Conservation (phyloP, 1,140 invertebrate genomes). For the Drosophila sturtevanti region DNA sequence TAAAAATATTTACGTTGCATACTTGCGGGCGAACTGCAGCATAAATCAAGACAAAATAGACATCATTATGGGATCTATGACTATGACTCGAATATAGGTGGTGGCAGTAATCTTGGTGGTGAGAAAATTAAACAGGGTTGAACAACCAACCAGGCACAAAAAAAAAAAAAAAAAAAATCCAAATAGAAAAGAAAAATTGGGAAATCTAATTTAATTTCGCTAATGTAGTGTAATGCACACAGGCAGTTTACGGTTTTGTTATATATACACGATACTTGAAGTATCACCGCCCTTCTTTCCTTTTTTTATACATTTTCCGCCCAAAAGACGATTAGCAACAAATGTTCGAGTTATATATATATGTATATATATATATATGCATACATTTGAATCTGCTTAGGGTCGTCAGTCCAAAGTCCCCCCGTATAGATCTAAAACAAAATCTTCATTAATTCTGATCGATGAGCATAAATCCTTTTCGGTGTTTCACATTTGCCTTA, state of each 20-base stretch:
- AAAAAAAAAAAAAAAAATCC: not conserved
- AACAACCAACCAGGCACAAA: no score
- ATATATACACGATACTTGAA: constrained; percentile 48
- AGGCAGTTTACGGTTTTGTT: constrained; percentile 50
- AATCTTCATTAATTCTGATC: constrained; percentile 83
- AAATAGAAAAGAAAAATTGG: constrained; percentile 20
- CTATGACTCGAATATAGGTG: constrained; percentile 8
- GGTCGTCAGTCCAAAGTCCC: not conserved
- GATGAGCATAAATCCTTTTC: constrained; percentile 78
- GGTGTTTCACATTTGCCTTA: constrained; percentile 43
- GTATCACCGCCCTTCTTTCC: constrained; percentile 10
- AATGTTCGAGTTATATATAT: constrained; percentile 54
- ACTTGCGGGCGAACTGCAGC: constrained; percentile 66
- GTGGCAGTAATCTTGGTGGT: constrained; percentile 48
- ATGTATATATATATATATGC: no score
- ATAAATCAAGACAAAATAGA: constrained; percentile 61
- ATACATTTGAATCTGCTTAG: constrained; percentile 50
- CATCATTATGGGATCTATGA: constrained; percentile 46
- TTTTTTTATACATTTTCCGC: not conserved
- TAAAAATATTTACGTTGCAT: constrained; percentile 77
- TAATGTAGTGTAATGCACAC: constrained; percentile 75
- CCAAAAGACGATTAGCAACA: constrained; percentile 56
- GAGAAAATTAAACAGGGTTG: constrained; percentile 46
- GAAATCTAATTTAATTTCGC: constrained; percentile 78
- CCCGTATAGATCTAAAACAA: constrained; percentile 56